Evolutionary conservation across 2,797 vertebrate species (phyloP), one percentile per base, ranked within the genome.

Genomic region (Tenualosa ilisha): DNA sequence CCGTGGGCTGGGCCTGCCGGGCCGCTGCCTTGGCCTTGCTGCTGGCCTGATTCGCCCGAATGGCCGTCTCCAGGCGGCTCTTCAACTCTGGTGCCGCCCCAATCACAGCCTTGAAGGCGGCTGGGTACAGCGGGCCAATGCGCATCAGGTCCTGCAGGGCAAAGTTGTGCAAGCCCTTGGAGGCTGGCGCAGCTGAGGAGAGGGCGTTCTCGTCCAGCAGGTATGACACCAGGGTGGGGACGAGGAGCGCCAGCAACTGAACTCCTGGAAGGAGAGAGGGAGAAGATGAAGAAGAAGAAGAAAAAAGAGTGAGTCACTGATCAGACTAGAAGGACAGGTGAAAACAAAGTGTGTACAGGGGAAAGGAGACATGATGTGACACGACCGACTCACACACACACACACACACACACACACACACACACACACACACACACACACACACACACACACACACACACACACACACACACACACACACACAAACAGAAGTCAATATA

Each of bases 71-170:
- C 86, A 99, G 95, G 26, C 96, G 96, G 49, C 93, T 95, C 95
- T 99, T 99, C 84, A 99, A 94, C 90, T 99, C 98, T n/a, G 98
- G 97, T 84, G 97, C 98, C 11, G 98, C 97, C 88, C 98, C 97
- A 88, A 99, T 98, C 37, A 99, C 98, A 13, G 95, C 96, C 93
- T 99, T 99, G 94, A 99, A 99, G 91, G 98, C 98, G 49, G 95
- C 96, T 54, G 98, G 98, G 89, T 99, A 99, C 83, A 98, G 96
- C 22, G 98, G 98, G 31, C 98, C 98, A 83, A 99, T 99, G 75
- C 96, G 97, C 97, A 99, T 99, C 87, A 99, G 94, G 91, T 98
- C 97, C 92, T 99, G 98, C 85, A 99, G 97, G 61, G 98, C 97
- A 91, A 98, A 99, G 85, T 99, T 98, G 0, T 99, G 98, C 86